Evolutionary conservation across 2,888 invertebrate species (phyloP), one percentile per base, ranked within the genome.

Genomic region (Tinea pellionella): DNA sequence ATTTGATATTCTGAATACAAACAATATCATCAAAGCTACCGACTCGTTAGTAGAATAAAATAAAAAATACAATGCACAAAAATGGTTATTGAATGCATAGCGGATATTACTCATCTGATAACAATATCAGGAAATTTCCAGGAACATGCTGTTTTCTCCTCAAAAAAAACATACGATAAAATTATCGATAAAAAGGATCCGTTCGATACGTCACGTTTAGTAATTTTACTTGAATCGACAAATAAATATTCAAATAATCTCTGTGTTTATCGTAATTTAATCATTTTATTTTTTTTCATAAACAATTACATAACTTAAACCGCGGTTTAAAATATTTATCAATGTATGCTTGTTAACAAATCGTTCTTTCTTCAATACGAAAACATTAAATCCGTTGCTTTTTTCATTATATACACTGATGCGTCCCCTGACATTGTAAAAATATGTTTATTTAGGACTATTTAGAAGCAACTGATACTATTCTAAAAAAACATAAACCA

Each of bases 81-180:
- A 47, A 15, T 37, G 9, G 2, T 37, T 37, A 37, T 6, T 6
- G 9, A 2, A n/a, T 4, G 15, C 6, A 24, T 24, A 9, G 13
- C 70, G 79, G 79, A 78, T 68, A 70, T 78, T 75, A 72, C 67
- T 77, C 74, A 77, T 43, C 12, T 56, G 79, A 79, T 80, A 78
- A 67, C 65, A 63, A 63, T 78, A 77, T 78, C 78, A 16, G 47
- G 47, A 47, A 65, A 66, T 73, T 72, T 70, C 65, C 69, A 69
- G 72, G 72, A 76, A 70, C 69, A 69, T 66, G 63, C 65, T 71
- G 67, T 71, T 66, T 67, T 64, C 47, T 47, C 8, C 8, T 15
- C 4, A 16, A 47, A 47, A 47, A 47, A 47, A 13, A 16, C 8
- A n/a, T 12, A 47, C 2, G 16, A 47, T 16, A 47, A 47, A 47